Base-by-base conservation (phyloP, 2,113 vertebrate species). In the Potamarius usumacintae region DNA sequence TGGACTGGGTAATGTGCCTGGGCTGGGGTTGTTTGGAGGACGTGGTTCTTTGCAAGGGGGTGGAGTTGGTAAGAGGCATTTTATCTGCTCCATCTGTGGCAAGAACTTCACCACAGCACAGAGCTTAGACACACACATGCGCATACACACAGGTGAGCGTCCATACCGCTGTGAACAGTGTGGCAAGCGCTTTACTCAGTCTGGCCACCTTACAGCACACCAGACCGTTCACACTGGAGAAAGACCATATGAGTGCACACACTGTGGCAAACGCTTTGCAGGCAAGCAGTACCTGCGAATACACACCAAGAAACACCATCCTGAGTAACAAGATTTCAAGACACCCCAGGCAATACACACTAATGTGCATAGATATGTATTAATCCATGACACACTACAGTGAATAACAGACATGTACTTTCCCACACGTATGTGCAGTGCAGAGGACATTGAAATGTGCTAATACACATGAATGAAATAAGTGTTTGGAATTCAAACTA, bases 221-320 rank as follows among this genome's bases (percentile, higher is more conserved):
- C 85, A 94, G 34, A 93, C 94, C 10, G 95, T 95, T 52, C 95
- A 95, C 92, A 95, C 95, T 0, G 95, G 95, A 0, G 94, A 95
- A 90, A 88, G 95, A 72, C 95, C 95, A 0, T 95, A 94, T 52
- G 92, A 91, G 87, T 95, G 95, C 74, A 74, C 91, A 57, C 92
- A 91, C 50, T 95, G 95, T 12, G 93, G 94, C 17, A 95, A 95
- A 55, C 85, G 94, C 1, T 95, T 95, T 1, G 94, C 94, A 1
- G 95, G 94, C 57, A 95, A 95, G 88, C 95, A 95, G 88, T 95
- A 95, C 88, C 90, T 95, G 71, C 91, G 94, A 81, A 95, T 95
- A 85, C 95, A 95, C 22, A 93, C 91, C 20, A 88, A 88, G 72
- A 88, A 88, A 84, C 82, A 88, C 52, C 87, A 88, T 34, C 72